Base-by-base conservation (phyloP, 1,140 invertebrate genomes). In the Ectropis grisescens region DNA sequence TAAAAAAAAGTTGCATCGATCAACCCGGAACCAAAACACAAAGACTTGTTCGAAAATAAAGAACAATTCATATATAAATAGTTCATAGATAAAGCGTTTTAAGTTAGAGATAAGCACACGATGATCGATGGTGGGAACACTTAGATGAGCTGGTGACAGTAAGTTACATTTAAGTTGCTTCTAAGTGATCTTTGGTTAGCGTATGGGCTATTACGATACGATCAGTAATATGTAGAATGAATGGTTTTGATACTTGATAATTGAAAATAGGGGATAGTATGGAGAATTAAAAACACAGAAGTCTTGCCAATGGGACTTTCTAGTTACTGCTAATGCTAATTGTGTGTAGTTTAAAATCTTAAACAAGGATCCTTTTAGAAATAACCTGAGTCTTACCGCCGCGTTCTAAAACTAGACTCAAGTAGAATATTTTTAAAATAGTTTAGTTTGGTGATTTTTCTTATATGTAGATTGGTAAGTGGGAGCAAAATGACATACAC, bases 71-170 rank as follows among this genome's bases (percentile, higher is more conserved):
- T 49, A 48, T 42, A 51, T 47, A 57, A 60, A 60, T 47, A 54
- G 48, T 52, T 50, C 26, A 43, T 43, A 76, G 69, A 82, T 71
- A 82, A 74, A 55, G 50, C 64, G 68, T 62, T 70, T 72, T 72
- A 61, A 55, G 47, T 52, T 34, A 32, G 23, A 58, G 62, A 78
- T 72, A 72, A 60, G 41, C 47, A 33, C 34, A 39, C 59, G 55
- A 47, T 68, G 72, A 74, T 78, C 65, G 72, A 78, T 78, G 68
- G 72, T 78, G 72, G 68, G 69, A 78, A 74, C 42, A 38, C 35
- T 23, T 26, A 47, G 48, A 52, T 52, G 47, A 32, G 41, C 19
- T 41, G 67, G 56, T 65, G 72, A 78, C 72, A 74, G 61, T 71
- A 64, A 69, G 58, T 61, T 60, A 66, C 55, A 56, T 70, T 64